phyloP scores from a whole-genome alignment of 2,888 invertebrate genomes.

The Entomobrya multifasciata region DNA sequence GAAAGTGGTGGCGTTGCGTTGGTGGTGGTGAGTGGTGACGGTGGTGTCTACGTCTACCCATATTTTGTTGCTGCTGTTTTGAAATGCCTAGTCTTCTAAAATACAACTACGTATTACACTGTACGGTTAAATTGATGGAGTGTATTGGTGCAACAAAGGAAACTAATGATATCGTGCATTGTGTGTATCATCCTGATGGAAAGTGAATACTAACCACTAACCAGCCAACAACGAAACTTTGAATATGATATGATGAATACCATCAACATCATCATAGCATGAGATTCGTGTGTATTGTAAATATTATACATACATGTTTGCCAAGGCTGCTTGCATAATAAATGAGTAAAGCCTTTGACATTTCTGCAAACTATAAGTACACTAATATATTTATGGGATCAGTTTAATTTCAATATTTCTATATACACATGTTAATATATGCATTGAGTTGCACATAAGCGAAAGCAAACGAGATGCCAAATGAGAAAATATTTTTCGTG shows the following conservation, averaged over 20 bases:
- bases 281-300: constrained; percentile 2
- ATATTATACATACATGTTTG: constrained; percentile 18
- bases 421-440: background rate
- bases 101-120: background rate
- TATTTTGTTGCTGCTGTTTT: background rate
- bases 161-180: constrained; percentile 41
- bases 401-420: background rate
- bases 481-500: constrained; percentile 60
- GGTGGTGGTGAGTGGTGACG: background rate
- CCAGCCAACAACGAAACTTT: background rate
- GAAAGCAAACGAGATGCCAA: constrained; percentile 44
- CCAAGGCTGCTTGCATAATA: constrained; percentile 8
- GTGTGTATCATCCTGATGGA: background rate
- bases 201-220: background rate
- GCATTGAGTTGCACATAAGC: background rate
- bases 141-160: constrained; percentile 50
- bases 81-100: background rate
- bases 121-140: constrained; percentile 24
- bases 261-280: background rate
- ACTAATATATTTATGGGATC: background rate
- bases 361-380: background rate
- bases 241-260: constrained; percentile 10
- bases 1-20: too few relatives aligned
- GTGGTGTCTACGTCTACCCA: background rate
- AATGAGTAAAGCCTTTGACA: background rate